Evolutionary conservation across 2,113 vertebrate genomes (phyloP), one percentile per base, ranked within the genome.

Genomic region (Erythrocercus mccallii): DNA sequence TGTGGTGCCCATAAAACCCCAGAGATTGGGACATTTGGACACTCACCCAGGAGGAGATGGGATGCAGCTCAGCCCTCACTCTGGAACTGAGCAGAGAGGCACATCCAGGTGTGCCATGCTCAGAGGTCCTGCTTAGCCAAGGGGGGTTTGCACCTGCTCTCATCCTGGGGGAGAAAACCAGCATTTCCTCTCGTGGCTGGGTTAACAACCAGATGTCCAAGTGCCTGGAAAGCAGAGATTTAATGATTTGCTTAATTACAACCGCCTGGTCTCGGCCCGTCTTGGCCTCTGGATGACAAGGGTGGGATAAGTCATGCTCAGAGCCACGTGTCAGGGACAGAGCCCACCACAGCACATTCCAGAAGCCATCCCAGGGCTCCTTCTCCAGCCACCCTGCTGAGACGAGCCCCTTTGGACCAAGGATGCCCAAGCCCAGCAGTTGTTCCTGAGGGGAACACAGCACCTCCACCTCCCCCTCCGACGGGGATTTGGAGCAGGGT

Each of bases 401-500:
- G 33, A 42, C 24, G 37, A 80, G 15, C 37, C 40, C 2, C 0
- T 50, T 12, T 35, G 69, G 13, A 57, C 30, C 33, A 10, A 76
- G 31, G 5, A 50, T 0, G 0, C n/a, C 42, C 47, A 85, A 88
- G 19, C 5, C 40, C 42, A 81, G 33, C 15, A 19, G 5, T 3
- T n/a, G 27, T 4, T 69, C 40, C 58, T 86, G 86, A 66, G 79
- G 47, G 33, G 33, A 42, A 0, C 0, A 0, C 15, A 37, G 23
- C 42, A 35, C 56, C 38, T 71, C 38, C 51, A 18, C 28, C 61
- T 65, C 40, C n/a, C 21, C 25, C 23, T 72, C 30, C 62, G 7
- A 0, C 0, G 0, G 38, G 68, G 30, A 27, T n/a, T 19, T 0
- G 0, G 37, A 73, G 16, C 21, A 15, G 0, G 3, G 11, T 35